These are phyloP conservation scores for Acrobasis repandana DNA, from an alignment of 2,888 invertebrate genomes.

Conservation along the genomic window DNA sequence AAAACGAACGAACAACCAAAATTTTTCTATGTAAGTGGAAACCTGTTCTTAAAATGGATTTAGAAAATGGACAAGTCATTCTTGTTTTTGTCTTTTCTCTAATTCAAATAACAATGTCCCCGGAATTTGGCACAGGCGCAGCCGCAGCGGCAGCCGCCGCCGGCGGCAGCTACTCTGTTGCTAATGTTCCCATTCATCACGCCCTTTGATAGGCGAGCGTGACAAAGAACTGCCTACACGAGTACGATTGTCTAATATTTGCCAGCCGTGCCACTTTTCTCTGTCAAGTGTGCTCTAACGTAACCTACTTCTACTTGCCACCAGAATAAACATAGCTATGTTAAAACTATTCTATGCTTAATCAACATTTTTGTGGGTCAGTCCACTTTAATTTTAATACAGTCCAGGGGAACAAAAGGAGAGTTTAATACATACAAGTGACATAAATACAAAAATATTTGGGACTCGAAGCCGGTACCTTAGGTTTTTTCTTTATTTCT, in stretches of 20 bases:
- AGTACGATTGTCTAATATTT: constrained; percentile 7
- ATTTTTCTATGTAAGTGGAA: too few relatives aligned
- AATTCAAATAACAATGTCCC: constrained; percentile 1
- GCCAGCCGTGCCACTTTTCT: constrained; percentile 11
- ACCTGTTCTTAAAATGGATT: too few relatives aligned
- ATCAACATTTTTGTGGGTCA: neutral
- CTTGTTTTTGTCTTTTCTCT: too few relatives aligned
- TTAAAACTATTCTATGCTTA: constrained; percentile 5
- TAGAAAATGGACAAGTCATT: too few relatives aligned
- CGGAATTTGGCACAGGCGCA: constrained; percentile 11
- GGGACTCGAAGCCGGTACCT: too few relatives aligned
- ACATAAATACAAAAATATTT: too few relatives aligned
- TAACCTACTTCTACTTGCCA: constrained; percentile 9
- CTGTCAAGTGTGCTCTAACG: constrained; percentile 5
- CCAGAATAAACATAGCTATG: constrained; percentile 2
- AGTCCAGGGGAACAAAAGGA: too few relatives aligned
- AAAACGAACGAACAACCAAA: too few relatives aligned
- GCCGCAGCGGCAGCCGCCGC: neutral
- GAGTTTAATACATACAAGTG: too few relatives aligned
- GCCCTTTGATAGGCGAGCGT: constrained; percentile 12
- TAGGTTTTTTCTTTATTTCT: too few relatives aligned
- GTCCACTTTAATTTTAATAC: too few relatives aligned
- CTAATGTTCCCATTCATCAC: constrained; percentile 4
- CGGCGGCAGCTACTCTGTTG: neutral
- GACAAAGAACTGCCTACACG: constrained; percentile 11